Percentiles rank a stretch among this genome's conserved stretches.
Evolutionary conservation across 2,113 vertebrate genomes (phyloP).

Genomic region (Chamaea fasciata): DNA sequence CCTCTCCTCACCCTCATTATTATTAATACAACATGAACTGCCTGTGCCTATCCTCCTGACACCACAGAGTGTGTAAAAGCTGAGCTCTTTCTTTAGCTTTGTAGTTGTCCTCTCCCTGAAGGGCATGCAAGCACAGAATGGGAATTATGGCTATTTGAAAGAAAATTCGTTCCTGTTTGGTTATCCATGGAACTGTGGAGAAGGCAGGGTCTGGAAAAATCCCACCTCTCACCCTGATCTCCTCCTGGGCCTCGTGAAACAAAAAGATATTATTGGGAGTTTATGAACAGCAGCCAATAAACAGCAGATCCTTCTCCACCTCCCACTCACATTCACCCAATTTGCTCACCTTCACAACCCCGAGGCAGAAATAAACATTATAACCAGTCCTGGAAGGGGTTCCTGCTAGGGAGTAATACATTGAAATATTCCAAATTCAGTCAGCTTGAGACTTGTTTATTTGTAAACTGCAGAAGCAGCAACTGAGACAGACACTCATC

Average conservation of each 20-base stretch:
- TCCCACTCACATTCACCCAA: not conserved
- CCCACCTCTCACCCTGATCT: not conserved
- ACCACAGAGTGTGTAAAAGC: not conserved
- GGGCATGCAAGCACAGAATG: not conserved
- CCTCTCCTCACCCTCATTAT: not conserved
- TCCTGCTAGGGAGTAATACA: not conserved
- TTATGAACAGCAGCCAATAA: not conserved
- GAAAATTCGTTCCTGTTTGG: not conserved
- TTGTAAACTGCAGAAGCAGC: not conserved
- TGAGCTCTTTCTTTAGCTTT: not conserved
- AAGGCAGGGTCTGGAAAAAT: not conserved
- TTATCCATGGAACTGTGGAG: no score
- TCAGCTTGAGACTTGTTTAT: not conserved
- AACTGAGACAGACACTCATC: not conserved
- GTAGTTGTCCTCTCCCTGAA: conserved; percentile 9
- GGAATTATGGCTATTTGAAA: not conserved
- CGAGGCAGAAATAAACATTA: not conserved
- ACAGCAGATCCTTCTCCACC: not conserved
- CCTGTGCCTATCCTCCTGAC: not conserved
- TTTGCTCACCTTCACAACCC: not conserved
- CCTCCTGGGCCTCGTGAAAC: not conserved
- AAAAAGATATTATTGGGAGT: no score
- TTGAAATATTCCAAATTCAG: not conserved
- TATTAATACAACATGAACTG: not conserved
- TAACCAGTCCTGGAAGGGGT: not conserved